These are phyloP conservation scores for Oscheius onirici DNA, from an alignment of 2,888 invertebrate genomes.

Conservation along the genomic window DNA sequence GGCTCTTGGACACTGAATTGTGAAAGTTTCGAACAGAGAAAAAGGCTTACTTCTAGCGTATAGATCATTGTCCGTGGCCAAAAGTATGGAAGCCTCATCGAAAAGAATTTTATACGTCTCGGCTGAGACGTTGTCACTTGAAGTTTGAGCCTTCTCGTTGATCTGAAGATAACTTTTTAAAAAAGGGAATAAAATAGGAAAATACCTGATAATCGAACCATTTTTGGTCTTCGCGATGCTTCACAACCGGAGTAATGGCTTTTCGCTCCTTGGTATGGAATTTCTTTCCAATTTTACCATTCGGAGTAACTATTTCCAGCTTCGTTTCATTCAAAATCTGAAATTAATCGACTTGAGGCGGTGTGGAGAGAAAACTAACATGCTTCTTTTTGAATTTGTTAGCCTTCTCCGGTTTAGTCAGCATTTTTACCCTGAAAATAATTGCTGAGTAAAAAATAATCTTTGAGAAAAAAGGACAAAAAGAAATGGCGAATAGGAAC, in stretches of 20 bases:
- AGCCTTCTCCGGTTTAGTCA: too few species aligned
- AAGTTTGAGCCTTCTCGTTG: conserved; percentile 38
- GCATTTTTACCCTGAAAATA: too few species aligned
- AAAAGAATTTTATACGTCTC: conserved; percentile 41
- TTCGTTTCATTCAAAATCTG: too few species aligned
- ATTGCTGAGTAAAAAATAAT: too few species aligned
- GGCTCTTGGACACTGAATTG: neutral
- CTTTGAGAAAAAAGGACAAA: too few species aligned
- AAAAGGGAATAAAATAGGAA: neutral
- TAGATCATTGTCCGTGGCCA: conserved; percentile 49
- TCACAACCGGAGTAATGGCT: conserved; percentile 38
- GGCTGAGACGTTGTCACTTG: conserved; percentile 33
- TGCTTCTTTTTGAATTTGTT: too few species aligned
- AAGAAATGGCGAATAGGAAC: too few species aligned
- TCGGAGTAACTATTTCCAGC: neutral
- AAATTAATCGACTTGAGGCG: too few species aligned
- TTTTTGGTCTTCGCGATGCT: conserved; percentile 55
- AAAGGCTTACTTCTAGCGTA: conserved; percentile 41
- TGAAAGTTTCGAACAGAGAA: neutral
- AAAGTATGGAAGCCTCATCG: conserved; percentile 43
- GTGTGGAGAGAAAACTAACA: too few species aligned
- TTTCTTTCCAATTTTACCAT: conserved; percentile 6
- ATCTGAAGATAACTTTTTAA: conserved; percentile 30
- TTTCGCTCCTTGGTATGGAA: conserved; percentile 1
- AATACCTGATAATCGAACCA: conserved; percentile 58